Evolutionary conservation across 1,140 invertebrate genomes (phyloP), one percentile per base, ranked within the genome.

Genomic region (Listronotus bonariensis): DNA sequence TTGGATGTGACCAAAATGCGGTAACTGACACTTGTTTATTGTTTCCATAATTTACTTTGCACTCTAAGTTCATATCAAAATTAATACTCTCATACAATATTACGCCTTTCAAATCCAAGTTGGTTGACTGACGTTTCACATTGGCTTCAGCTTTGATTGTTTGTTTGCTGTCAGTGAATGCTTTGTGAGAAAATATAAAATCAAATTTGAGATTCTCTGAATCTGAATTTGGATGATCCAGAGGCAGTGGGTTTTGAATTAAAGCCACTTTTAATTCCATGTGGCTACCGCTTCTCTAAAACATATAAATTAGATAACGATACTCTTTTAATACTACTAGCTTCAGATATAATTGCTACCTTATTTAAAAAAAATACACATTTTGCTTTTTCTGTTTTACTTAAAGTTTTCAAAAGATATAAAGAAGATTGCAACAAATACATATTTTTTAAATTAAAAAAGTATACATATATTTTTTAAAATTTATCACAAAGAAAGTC

Each of bases 1-100:
- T 77, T 1, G 87, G 86, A 66, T 85, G 80, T 10, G 82, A 78
- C 76, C 18, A 81, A 43, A 72, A 85, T 2, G 86, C 75, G 0
- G 78, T 73, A 0, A 85, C 72, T 0, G 78, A 82, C 17, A 87
- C 83, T 73, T 88, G 84, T 72, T 89, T 89, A 3, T 81, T 82
- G 6, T 78, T 74, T 20, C 77, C 78, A 68, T 82, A 82, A 40
- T 70, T 71, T 15, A 73, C 66, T 14, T 76, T 67, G 43, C 76
- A 51, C 5, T 77, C 70, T 0, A 80, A 70, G 60, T 81, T 80
- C 17, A 80, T 78, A 43, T 79, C 76, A 0, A 77, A 73, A 42
- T 80, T 79, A 42, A 78, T 80, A 55, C 77, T 77, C 49, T 72
- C 75, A 65, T 69, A 80, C 69, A 76, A 78, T n/a, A 82, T 60